These are phyloP conservation scores for Mastomys natalensis DNA, from an alignment of 2,113 vertebrate species.

Conservation along the genomic window DNA sequence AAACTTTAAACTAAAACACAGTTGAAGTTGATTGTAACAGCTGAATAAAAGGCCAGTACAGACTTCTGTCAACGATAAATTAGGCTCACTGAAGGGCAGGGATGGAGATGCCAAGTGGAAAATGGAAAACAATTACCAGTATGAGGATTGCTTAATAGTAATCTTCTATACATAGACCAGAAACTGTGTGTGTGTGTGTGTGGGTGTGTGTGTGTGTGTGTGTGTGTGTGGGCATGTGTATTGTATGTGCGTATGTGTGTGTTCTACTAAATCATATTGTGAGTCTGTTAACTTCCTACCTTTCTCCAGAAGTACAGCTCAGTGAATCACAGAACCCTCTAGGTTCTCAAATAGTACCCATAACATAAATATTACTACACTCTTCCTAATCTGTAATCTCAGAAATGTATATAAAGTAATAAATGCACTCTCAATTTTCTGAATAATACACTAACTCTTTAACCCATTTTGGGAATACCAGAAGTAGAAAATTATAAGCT, in stretches of 20 bases:
- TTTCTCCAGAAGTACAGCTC: neutral
- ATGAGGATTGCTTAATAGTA: neutral
- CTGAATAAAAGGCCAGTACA: neutral
- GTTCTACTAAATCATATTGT: neutral
- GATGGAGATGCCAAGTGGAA: neutral
- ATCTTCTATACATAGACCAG: neutral
- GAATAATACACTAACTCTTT: neutral
- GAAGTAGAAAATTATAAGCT: neutral
- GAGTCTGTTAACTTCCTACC: too few relatives aligned
- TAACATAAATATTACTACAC: neutral
- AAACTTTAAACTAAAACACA: accelerated
- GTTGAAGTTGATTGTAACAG: neutral
- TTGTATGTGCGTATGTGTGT: neutral
- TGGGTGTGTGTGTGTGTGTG: neutral
- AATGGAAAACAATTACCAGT: neutral
- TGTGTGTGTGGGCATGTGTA: neutral
- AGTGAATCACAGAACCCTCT: neutral
- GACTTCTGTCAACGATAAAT: neutral
- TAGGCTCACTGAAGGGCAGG: neutral
- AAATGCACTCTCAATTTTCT: neutral
- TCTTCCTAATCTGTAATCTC: neutral
- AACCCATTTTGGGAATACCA: neutral
- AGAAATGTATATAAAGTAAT: neutral
- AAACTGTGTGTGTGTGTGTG: neutral
- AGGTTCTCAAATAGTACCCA: neutral